phyloP scores from a whole-genome alignment of 2,113 vertebrate species.

The Odontesthes bonariensis region DNA sequence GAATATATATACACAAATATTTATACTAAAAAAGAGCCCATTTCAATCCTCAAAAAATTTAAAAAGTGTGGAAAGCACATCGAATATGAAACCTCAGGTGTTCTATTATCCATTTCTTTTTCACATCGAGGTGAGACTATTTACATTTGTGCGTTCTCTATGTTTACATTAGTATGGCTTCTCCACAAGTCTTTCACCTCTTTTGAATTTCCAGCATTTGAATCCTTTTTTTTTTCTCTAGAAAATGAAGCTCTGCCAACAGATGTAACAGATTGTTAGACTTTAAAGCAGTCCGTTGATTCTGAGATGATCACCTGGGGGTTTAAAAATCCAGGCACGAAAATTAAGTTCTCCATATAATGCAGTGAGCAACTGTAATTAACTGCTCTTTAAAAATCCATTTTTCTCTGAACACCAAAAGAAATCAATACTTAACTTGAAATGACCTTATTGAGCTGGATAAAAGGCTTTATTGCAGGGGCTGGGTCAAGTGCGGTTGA shows the following conservation, averaged over 20 bases:
- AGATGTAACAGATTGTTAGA: conserved; percentile 33
- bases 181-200: too few relatives aligned
- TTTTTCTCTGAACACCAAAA: conserved; percentile 81
- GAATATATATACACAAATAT: too few relatives aligned
- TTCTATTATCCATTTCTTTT: too few relatives aligned
- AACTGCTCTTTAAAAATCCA: conserved; percentile 84
- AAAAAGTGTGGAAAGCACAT: too few relatives aligned
- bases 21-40: too few relatives aligned
- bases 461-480: conserved; percentile 82
- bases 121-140: too few relatives aligned
- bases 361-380: conserved; percentile 78
- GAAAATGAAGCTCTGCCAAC: not conserved
- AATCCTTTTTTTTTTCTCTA: too few relatives aligned
- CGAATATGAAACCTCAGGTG: too few relatives aligned
- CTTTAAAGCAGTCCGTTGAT: conserved; percentile 40
- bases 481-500: conserved; percentile 75
- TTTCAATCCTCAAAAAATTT: too few relatives aligned
- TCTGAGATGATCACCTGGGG: conserved; percentile 12
- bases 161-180: too few relatives aligned
- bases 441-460: conserved; percentile 79
- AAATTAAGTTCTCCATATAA: conserved; percentile 75
- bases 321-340: conserved; percentile 58
- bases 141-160: too few relatives aligned
- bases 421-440: conserved; percentile 84
- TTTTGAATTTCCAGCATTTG: too few relatives aligned